Evolutionary conservation across 1,140 invertebrate genomes (phyloP).

Genomic region (roundworm (Caenorhabditis elegans)): WBcel235 BX284605.5:14535001-14535500

Average conservation of each 20-base stretch:
- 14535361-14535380: not conserved
- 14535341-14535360: constrained; percentile 12
- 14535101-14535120: constrained; percentile 37
- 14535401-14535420: constrained; percentile 43
- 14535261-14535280: constrained; percentile 54
- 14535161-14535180: constrained; percentile 45
- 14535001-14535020: constrained; percentile 83
- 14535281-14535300: constrained; percentile 54
- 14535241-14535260: too few relatives aligned
- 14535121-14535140: not conserved
- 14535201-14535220: constrained; percentile 93
- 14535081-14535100: constrained; percentile 99
- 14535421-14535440: constrained; percentile 58
- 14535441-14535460: constrained; percentile 41
- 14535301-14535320: constrained; percentile 50
- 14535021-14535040: constrained; percentile 88
- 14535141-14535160: not conserved
- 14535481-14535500: constrained; percentile 35
- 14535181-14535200: constrained; percentile 78
- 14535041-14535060: constrained; percentile 73
- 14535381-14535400: too few relatives aligned
- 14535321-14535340: constrained; percentile 32
- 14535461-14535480: constrained; percentile 35
- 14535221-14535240: constrained; percentile 38
- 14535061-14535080: constrained; percentile 83